A percentile compares a stretch with the other conserved stretches of the same genome.
Evolutionary conservation across 64 coral and sea anemone species (phyloP).

Genomic region (Acropora tenuis): DNA sequence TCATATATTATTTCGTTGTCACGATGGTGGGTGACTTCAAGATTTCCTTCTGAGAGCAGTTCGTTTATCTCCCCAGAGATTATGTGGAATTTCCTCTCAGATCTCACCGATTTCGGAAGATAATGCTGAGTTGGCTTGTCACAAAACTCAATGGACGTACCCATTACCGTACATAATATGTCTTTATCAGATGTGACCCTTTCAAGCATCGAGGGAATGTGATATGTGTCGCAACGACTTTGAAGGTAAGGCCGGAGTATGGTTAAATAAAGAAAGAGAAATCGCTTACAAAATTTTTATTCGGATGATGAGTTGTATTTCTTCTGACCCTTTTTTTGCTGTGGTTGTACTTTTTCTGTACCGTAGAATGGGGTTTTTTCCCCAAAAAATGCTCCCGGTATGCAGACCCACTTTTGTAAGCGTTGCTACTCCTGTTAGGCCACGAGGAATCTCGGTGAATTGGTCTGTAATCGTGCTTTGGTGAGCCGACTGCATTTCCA

Average conservation of each 20-base stretch:
- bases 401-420: background rate
- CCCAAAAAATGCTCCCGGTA: conserved; percentile 1
- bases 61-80: background rate
- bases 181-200: conserved; percentile 14
- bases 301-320: background rate
- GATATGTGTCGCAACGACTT: background rate
- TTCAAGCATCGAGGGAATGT: background rate
- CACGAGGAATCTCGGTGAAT: background rate
- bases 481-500: background rate
- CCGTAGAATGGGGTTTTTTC: background rate
- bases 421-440: background rate
- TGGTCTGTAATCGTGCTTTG: background rate
- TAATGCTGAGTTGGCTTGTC: conserved; percentile 29
- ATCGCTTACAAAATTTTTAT: background rate
- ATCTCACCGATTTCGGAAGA: conserved; percentile 11
- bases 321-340: background rate
- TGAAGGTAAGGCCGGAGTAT: background rate
- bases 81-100: conserved; percentile 15
- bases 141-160: conserved; percentile 24
- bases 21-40: conserved; percentile 6
- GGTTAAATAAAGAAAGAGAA: background rate
- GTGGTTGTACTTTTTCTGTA: background rate
- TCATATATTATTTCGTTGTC: conserved; percentile 17
- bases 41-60: conserved; percentile 6
- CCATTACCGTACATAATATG: conserved; percentile 22